These are phyloP conservation scores for Mormyrops boulengeri DNA, from an alignment of 2,797 vertebrate species.

Conservation along the genomic window DNA sequence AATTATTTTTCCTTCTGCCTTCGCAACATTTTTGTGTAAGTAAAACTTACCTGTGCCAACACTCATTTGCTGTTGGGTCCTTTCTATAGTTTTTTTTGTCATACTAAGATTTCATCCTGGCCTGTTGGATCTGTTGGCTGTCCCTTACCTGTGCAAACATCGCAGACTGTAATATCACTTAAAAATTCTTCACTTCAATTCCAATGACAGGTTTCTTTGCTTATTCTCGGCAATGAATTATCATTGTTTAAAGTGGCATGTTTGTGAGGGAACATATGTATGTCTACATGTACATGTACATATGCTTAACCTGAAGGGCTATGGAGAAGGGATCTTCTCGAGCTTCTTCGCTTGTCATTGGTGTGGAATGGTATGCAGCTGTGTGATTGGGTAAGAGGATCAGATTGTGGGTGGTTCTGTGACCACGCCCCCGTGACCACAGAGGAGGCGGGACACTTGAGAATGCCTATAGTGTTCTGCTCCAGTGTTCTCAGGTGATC, in stretches of 20 bases:
- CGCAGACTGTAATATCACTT: background rate
- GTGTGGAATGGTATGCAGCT: background rate
- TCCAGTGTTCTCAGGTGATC: conserved; percentile 58
- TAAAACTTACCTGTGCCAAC: background rate
- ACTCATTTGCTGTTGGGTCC: background rate
- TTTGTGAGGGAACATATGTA: background rate
- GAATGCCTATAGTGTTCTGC: conserved; percentile 49
- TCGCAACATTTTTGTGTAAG: background rate
- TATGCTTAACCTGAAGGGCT: background rate
- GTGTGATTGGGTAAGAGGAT: background rate
- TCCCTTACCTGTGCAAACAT: background rate
- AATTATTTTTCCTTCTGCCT: background rate
- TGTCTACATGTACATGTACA: background rate
- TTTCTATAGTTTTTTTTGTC: background rate
- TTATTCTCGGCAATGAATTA: background rate
- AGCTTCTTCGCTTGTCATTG: background rate
- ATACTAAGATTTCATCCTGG: background rate
- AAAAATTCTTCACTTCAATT: background rate
- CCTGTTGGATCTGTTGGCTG: background rate
- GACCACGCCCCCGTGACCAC: conserved; percentile 28
- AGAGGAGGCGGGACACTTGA: conserved; percentile 53
- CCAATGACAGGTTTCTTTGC: background rate
- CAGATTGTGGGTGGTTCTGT: background rate
- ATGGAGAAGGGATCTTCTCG: background rate
- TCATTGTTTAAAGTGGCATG: background rate